Percentiles rank a stretch among this genome's conserved stretches.
phyloP scores from a whole-genome alignment of 1,140 invertebrate species.

The Caenorhabditis briggsae region DNA sequence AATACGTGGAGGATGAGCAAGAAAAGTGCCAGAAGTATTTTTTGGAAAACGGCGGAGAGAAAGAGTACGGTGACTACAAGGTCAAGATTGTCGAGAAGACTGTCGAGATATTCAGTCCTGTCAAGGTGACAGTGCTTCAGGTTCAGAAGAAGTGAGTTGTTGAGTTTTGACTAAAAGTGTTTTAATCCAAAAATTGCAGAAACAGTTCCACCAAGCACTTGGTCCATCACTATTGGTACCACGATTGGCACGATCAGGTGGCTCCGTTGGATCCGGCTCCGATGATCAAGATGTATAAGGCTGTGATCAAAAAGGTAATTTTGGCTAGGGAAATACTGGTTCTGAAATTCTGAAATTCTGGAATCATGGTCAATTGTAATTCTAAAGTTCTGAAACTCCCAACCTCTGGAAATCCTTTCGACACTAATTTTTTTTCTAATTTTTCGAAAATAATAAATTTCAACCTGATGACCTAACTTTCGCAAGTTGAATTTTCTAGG shows the following conservation, averaged over 20 bases:
- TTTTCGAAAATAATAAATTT: too few relatives aligned
- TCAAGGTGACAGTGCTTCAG: neutral
- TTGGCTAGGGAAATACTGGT: too few relatives aligned
- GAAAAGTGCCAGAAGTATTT: slow-evolving; percentile 23
- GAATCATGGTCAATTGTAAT: too few relatives aligned
- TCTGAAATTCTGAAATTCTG: too few relatives aligned
- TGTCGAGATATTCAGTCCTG: neutral
- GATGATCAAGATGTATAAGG: slow-evolving; percentile 30
- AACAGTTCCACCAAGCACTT: neutral
- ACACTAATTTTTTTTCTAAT: too few relatives aligned
- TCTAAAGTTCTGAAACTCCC: too few relatives aligned
- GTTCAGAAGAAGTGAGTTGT: slow-evolving; percentile 4
- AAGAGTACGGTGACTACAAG: slow-evolving; percentile 25
- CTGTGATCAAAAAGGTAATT: slow-evolving; percentile 18
- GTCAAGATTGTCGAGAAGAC: neutral
- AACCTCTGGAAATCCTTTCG: too few relatives aligned
- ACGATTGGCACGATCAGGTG: slow-evolving; percentile 61
- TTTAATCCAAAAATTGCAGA: neutral
- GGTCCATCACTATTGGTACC: slow-evolving; percentile 56
- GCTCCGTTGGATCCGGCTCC: slow-evolving; percentile 42
- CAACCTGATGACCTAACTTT: too few relatives aligned
- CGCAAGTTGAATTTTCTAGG: too few relatives aligned
- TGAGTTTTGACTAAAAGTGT: neutral
- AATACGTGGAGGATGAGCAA: neutral
- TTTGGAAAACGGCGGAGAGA: neutral